Evolutionary conservation across 2,113 vertebrate species (phyloP).

Genomic region (Archilochus colubris): DNA sequence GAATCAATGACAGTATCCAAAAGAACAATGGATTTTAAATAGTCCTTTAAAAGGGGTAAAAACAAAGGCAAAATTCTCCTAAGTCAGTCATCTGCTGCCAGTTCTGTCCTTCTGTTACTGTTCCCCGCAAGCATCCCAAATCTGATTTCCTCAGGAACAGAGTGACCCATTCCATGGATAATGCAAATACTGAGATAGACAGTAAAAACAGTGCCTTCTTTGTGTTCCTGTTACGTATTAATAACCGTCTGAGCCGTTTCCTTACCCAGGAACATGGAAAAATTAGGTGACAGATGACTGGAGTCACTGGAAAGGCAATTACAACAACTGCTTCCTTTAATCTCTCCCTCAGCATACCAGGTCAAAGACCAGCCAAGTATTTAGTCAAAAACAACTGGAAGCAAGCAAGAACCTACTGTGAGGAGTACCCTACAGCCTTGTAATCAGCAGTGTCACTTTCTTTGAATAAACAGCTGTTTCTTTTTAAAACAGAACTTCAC

Average conservation of each 20-base stretch:
- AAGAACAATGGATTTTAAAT: background rate
- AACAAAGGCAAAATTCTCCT: background rate
- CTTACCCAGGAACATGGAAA: background rate
- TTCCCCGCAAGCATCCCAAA: background rate
- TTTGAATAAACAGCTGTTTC: background rate
- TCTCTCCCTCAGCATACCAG: background rate
- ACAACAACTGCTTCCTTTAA: background rate
- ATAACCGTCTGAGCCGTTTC: background rate
- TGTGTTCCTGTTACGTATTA: background rate
- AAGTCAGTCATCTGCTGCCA: background rate
- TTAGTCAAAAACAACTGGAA: background rate
- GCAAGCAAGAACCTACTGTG: background rate
- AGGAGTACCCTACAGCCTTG: background rate
- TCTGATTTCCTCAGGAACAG: background rate
- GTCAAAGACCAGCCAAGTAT: background rate
- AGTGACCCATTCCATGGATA: background rate
- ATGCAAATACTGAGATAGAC: background rate
- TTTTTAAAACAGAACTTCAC: background rate
- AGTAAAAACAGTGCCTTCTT: background rate
- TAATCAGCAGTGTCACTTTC: background rate
- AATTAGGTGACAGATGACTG: background rate
- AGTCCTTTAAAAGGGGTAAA: background rate
- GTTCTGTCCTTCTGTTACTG: background rate
- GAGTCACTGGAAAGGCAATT: background rate
- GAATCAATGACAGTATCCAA: background rate